Evolutionary conservation across 2,113 vertebrate species (phyloP), one percentile per base, ranked within the genome.

Genomic region (Hydrolagus affinis): DNA sequence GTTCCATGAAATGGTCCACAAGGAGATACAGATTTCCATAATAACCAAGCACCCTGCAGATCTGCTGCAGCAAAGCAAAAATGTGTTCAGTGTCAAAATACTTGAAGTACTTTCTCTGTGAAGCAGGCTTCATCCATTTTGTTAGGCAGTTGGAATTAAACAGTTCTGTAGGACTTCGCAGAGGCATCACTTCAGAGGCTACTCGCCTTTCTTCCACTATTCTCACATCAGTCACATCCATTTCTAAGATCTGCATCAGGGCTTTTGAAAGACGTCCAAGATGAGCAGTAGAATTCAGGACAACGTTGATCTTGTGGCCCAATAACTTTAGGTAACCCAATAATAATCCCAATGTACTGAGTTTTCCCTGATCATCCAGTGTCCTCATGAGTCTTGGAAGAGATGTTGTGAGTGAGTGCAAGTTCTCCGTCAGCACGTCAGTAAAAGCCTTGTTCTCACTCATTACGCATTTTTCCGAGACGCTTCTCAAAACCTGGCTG

Each of bases 301-400:
- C 92, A 1, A 91, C 59, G 73, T 91, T 91, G 0, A 98, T 86
- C 60, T 90, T 91, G 0, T 95, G 94, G 14, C 97, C 98, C 87
- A 99, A 89, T 62, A 99, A 89, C 89, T 96, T 97, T 86, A 99
- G 77, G 86, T 97, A 99, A 14, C 98, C 98, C 0, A 96, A 90
- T 69, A 98, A 90, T 66, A 95, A 90, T 9, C 92, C 95, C 15
- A 99, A 91, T 0, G 95, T 94, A 62, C 95, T 95, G 8, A 95
- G 86, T 89, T 96, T 98, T 89, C 94, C 95, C 7, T 86, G 88
- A 89, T 99, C 97, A 0, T 97, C 96, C 64, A 94, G 93, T 4
- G 95, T 95, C 87, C 91, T 96, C 95, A 98, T 95, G 21, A 99
- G 92, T 85, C 97, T 95, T 19, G 97, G 97, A 25, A 99, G 91